A percentile compares a stretch with the other conserved stretches of the same genome.
These are phyloP conservation scores for Meghimatium bilineatum DNA, from an alignment of 2,888 invertebrate genomes.

Conservation along the genomic window DNA sequence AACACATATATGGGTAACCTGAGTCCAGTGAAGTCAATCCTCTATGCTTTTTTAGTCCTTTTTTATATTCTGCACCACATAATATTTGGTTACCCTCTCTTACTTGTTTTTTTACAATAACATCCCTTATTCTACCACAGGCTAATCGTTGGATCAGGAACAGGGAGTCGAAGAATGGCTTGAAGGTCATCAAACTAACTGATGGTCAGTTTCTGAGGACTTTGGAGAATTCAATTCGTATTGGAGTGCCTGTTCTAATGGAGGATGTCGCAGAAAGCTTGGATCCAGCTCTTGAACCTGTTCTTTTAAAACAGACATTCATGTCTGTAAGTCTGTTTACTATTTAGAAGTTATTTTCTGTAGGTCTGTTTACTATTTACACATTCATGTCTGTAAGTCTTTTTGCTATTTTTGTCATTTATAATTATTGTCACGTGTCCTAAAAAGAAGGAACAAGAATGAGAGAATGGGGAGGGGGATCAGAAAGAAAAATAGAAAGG, in stretches of 20 bases:
- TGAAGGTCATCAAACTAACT: slow-evolving; percentile 77
- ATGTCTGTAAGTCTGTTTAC: slow-evolving; percentile 80
- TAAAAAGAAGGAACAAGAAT: not conserved
- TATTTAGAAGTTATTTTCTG: not conserved
- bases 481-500: not conserved
- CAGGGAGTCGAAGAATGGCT: slow-evolving; percentile 73
- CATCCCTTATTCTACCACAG: slow-evolving; percentile 55
- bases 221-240: slow-evolving; percentile 77
- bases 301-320: slow-evolving; percentile 85
- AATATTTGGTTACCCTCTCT: no score
- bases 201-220: slow-evolving; percentile 76
- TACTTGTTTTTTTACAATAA: not conserved
- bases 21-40: no score
- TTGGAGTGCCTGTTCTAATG: slow-evolving; percentile 77
- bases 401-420: no score
- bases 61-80: no score
- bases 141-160: slow-evolving; percentile 78
- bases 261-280: slow-evolving; percentile 77
- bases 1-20: no score
- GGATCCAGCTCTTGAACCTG: slow-evolving; percentile 77
- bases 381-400: not conserved
- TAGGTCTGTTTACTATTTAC: not conserved
- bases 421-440: no score
- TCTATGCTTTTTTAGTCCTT: no score
- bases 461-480: not conserved